phyloP scores from a whole-genome alignment of 2,113 vertebrate species.

The Picathartes gymnocephalus region DNA sequence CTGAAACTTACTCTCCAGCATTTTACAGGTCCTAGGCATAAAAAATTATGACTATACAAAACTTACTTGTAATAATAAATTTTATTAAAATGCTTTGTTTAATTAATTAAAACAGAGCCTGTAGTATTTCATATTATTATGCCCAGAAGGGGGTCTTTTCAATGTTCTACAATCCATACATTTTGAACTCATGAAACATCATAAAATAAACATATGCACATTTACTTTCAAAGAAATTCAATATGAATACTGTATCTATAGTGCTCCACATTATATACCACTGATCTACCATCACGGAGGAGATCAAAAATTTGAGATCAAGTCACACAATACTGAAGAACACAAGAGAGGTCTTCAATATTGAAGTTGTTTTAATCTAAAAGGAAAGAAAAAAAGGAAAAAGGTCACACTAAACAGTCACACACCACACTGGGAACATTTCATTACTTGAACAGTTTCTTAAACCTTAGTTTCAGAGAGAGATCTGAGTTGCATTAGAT shows the following conservation, averaged over 20 bases:
- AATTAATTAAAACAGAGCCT: constrained; percentile 54
- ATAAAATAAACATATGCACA: constrained; percentile 48
- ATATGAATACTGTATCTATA: constrained; percentile 71
- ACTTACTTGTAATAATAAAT: background rate
- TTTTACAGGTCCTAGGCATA: background rate
- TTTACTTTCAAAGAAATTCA: constrained; percentile 67
- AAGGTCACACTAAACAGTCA: background rate
- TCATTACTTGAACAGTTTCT: background rate
- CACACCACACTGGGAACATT: background rate
- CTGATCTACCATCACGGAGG: constrained; percentile 52
- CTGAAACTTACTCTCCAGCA: background rate
- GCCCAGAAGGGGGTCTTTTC: background rate
- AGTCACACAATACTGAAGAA: background rate
- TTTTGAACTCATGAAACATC: background rate
- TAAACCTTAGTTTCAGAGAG: background rate
- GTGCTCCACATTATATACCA: background rate
- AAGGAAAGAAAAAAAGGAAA: background rate
- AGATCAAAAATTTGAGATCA: background rate
- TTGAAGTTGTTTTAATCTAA: constrained; percentile 71
- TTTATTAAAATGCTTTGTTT: constrained; percentile 48
- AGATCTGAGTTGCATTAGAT: fast-evolving
- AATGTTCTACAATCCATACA: background rate
- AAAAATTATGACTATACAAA: background rate
- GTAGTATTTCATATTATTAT: background rate
- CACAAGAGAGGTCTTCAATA: constrained; percentile 30